A percentile compares a stretch with the other conserved stretches of the same genome.
Conservation (phyloP, 1,140 invertebrate species). For the Heliconius congener region DNA sequence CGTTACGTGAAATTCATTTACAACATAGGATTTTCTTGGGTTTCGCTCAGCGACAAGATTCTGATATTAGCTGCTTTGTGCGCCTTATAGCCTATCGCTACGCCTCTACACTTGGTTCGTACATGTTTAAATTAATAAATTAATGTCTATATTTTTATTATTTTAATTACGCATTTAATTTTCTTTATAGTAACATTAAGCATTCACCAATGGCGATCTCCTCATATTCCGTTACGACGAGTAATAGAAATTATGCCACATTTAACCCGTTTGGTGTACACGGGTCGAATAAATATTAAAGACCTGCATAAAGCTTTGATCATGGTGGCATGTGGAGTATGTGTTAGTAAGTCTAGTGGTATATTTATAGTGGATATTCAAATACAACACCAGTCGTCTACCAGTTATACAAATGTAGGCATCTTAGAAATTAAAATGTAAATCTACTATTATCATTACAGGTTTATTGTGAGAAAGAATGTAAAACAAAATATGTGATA, state of each 20-base stretch:
- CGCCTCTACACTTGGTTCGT: conserved; percentile 52
- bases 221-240: conserved; percentile 48
- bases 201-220: conserved; percentile 62
- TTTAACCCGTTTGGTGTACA: conserved; percentile 52
- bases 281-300: conserved; percentile 47
- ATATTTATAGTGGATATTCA: neutral
- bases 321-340: conserved; percentile 60
- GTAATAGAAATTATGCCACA: conserved; percentile 61
- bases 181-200: conserved; percentile 54
- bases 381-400: neutral
- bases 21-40: conserved; percentile 51
- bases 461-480: neutral
- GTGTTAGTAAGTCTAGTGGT: conserved; percentile 49
- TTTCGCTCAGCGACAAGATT: conserved; percentile 51
- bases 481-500: neutral
- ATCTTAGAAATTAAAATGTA: neutral
- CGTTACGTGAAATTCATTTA: conserved; percentile 54
- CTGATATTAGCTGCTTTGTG: conserved; percentile 60
- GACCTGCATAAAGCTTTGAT: conserved; percentile 51
- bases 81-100: conserved; percentile 54
- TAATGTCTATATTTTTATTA: neutral
- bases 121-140: neutral
- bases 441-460: neutral
- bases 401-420: neutral
- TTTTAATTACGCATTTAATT: neutral